phyloP scores from a whole-genome alignment of 2,888 invertebrate species.

The Ochropleura plecta region DNA sequence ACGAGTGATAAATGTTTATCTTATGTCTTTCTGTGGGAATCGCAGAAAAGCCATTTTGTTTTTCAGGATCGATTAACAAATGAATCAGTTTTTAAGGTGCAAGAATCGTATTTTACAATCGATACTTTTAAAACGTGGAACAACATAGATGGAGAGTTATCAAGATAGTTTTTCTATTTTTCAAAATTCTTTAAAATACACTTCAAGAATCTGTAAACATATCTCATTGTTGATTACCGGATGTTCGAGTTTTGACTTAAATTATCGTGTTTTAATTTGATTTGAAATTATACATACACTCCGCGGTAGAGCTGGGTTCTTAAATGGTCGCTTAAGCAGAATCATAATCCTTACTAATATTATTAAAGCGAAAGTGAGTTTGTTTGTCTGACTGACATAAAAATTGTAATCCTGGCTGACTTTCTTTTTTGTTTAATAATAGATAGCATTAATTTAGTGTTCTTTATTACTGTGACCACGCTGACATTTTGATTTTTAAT shows the following conservation, averaged over 20 bases:
- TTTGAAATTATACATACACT: slow-evolving; percentile 1
- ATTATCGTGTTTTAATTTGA: background rate
- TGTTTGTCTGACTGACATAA: too few species aligned
- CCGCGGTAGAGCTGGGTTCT: too few species aligned
- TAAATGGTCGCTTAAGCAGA: too few species aligned
- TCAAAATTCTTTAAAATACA: background rate
- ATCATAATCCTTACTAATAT: too few species aligned
- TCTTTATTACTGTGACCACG: too few species aligned
- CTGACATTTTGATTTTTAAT: too few species aligned
- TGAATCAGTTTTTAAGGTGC: background rate
- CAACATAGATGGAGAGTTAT: background rate
- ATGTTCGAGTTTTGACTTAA: background rate
- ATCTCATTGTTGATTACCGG: background rate
- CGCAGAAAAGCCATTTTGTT: slow-evolving; percentile 8
- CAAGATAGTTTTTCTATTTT: background rate
- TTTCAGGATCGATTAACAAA: background rate
- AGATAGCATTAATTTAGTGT: too few species aligned
- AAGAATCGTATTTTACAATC: background rate
- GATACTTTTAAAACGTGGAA: background rate
- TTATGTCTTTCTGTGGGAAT: background rate
- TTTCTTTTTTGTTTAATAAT: too few species aligned
- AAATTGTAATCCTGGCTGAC: too few species aligned
- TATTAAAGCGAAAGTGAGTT: too few species aligned
- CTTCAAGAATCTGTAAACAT: background rate
- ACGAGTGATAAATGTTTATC: slow-evolving; percentile 1